Evolutionary conservation across 1,140 invertebrate species (phyloP), one percentile per base, ranked within the genome.

Genomic region (Melitaea cinxia): DNA sequence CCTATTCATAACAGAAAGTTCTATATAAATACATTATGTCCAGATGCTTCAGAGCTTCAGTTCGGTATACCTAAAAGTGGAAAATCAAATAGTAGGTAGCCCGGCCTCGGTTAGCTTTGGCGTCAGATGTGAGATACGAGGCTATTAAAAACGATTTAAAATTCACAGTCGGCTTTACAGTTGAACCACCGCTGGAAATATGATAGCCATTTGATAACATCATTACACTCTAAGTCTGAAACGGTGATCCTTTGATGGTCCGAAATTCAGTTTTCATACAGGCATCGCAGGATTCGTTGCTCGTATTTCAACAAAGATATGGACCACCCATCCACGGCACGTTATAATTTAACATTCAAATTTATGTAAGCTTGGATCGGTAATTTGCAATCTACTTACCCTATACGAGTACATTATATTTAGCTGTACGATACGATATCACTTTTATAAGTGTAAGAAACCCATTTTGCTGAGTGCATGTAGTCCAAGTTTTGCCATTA

Each of bases 131-230:
- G 42, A 30, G 49, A 68, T 70, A 62, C 68, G 61, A 56, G 58
- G 71, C 70, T 73, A 86, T 88, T 89, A 88, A 87, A 89, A 88
- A 83, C 74, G 78, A 87, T 89, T 86, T 89, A 88, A 87, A 85
- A 89, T 89, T 85, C 87, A 88, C 85, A 88, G 85, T 85, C 79
- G 77, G 82, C 79, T 86, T 75, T 82, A 72, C 74, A 70, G 71
- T 63, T 71, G 72, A 79, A 71, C 76, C 73, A 70, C 72, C 75
- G 59, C 60, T 67, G 73, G 73, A 77, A 57, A 71, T 75, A 74
- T 82, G 78, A 80, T 74, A 71, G 80, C 75, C 68, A 75, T 85
- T 85, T 81, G 78, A 77, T 84, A 77, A 80, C 73, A 77, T 82
- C 84, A 83, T 87, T 83, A 83, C 75, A 69, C 77, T 72, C 77